A percentile compares a stretch with the other conserved stretches of the same genome.
Evolutionary conservation across 1,140 invertebrate species (phyloP).

Genomic region (Sarcophaga bullata): DNA sequence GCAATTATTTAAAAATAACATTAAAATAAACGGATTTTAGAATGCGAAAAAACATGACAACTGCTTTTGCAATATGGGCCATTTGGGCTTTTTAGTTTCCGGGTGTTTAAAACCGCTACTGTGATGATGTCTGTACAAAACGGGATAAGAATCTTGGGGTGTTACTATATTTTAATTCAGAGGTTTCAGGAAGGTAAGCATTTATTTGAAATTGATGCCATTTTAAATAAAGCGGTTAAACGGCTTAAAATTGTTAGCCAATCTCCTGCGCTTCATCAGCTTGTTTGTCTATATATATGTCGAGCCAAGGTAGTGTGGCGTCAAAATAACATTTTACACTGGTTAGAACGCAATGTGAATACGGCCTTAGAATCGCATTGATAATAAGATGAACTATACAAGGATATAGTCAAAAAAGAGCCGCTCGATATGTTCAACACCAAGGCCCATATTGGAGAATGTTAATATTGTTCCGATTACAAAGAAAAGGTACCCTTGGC

Average conservation of each 20-base stretch:
- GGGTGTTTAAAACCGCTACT: conserved; percentile 77
- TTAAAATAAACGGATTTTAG: conserved; percentile 46
- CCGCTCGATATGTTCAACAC: conserved; percentile 67
- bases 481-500: conserved; percentile 71
- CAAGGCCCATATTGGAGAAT: conserved; percentile 80
- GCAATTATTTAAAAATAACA: not conserved
- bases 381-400: conserved; percentile 73
- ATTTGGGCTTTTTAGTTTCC: conserved; percentile 91
- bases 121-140: conserved; percentile 80
- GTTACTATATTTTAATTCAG: conserved; percentile 67
- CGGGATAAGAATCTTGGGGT: conserved; percentile 73
- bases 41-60: conserved; percentile 71
- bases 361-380: conserved; percentile 73
- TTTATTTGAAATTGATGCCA: not conserved
- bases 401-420: conserved; percentile 73
- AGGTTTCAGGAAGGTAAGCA: conserved; percentile 57
- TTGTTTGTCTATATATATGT: conserved; percentile 79
- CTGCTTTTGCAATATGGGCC: conserved; percentile 77
- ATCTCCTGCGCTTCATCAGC: conserved; percentile 74
- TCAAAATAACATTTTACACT: conserved; percentile 77
- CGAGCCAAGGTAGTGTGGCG: conserved; percentile 84
- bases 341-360: conserved; percentile 81
- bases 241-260: conserved; percentile 66
- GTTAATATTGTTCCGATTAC: conserved; percentile 83
- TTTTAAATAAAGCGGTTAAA: not conserved